Evolutionary conservation across 2,888 invertebrate genomes (phyloP), one percentile per base, ranked within the genome.

Genomic region (Melipona beecheii): DNA sequence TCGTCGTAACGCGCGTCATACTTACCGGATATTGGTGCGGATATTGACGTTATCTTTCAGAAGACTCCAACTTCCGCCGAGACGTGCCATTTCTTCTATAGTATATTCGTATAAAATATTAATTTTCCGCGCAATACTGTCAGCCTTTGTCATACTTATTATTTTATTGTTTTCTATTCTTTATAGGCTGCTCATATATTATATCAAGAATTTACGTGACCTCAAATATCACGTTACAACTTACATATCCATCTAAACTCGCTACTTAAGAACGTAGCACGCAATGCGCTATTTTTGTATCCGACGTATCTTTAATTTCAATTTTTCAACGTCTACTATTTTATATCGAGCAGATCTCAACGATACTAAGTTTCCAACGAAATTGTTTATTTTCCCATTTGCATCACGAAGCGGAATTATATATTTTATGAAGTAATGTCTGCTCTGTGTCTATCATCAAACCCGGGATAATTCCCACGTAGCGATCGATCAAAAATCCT

Each of bases 21-120:
- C 90, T 91, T 85, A 93, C 93, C 93, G 91, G 66, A 92, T 90
- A 24, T 91, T 90, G 31, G 89, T 88, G 80, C 89, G 92, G 75
- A 85, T 72, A 36, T 89, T 81, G 81, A 83, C 85, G 43, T 93
- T 92, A 78, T 94, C 93, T 84, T 95, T 95, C 43, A 96, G 96
- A 71, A 96, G 94, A 78, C 97, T 97, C 97, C 97, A 98, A 80
- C 97, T 97, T 92, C 97, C 96, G 91, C 96, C 96, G 91, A 97
- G 96, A 88, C 96, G 96, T 89, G 97, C 97, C 95, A 98, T 96
- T 95, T 98, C 98, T 95, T 97, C 98, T 98, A 95, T 27, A 54
- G 36, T 78, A 75, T 78, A 75, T 79, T 54, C 56, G 65, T 31
- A 75, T 24, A 69, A 82, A 73, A 54, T 64, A 81, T 82, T 82